Evolutionary conservation across 1,140 invertebrate genomes (phyloP), one percentile per base, ranked within the genome.

Genomic region (Lasioglossum albipes): DNA sequence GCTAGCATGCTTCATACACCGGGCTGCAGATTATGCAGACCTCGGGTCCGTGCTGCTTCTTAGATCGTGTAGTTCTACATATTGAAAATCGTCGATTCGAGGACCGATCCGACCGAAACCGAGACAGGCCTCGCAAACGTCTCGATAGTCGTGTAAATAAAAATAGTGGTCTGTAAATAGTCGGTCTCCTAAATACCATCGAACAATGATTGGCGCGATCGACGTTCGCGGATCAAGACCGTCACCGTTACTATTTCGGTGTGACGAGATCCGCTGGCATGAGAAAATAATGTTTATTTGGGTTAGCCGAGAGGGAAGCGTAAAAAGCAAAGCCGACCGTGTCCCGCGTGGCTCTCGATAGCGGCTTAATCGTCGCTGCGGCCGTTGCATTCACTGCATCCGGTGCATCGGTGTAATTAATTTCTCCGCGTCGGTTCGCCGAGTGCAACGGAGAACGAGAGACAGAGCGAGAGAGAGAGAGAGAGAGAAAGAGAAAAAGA

Each of bases 131-230:
- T 70, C 27, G 22, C 65, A 45, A 79, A 70, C 52, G 42, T 41
- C 49, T 16, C 42, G 16, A 77, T 71, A 77, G 79, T 36, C 18
- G 54, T 77, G 61, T 81, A 68, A 82, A 81, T 59, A 52, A 76
- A 82, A 79, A 79, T 79, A 83, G 77, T 42, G 20, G 36, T 66
- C 82, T 75, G 73, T 71, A 84, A 81, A 84, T 84, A 84, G 82
- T 41, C 41, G 7, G 22, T 84, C 79, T 81, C 79, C 82, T 84
- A 84, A 81, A 84, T 84, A 84, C 82, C 82, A 84, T 81, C 69
- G 82, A 67, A 81, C 78, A 72, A 72, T 74, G 79, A 84, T 84
- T 77, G 82, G 82, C 82, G 72, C 82, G 79, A 84, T 70, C 71
- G 81, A 69, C 66, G 69, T 64, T 20, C 70, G 49, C 42, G 22